Percentiles rank a stretch among this genome's conserved stretches.
phyloP scores from a whole-genome alignment of 2,888 invertebrate species.

The Hydriomena furcata region DNA sequence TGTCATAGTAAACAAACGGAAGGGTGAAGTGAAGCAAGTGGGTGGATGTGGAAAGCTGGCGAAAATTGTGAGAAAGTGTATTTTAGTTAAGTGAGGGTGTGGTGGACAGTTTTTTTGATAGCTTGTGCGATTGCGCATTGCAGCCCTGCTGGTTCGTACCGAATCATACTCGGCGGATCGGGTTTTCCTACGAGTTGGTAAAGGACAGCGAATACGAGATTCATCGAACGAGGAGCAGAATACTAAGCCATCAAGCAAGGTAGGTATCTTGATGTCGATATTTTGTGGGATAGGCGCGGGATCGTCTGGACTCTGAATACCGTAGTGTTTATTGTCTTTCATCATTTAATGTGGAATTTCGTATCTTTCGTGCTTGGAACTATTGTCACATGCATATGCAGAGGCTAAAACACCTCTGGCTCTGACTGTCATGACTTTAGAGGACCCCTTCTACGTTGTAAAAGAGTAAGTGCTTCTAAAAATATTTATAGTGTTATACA shows the following conservation, averaged over 20 bases:
- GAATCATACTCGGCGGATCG: slow-evolving; percentile 49
- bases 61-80: not conserved
- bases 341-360: slow-evolving; percentile 37
- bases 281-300: slow-evolving; percentile 75
- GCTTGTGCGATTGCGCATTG: slow-evolving; percentile 66
- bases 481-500: not conserved
- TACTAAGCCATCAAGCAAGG: too few species aligned
- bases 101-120: slow-evolving; percentile 6
- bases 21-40: too few species aligned
- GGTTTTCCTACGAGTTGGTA: slow-evolving; percentile 58
- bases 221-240: slow-evolving; percentile 58
- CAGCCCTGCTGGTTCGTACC: slow-evolving; percentile 37
- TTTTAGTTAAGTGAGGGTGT: not conserved
- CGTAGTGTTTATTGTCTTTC: slow-evolving; percentile 40
- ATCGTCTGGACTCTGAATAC: slow-evolving; percentile 51
- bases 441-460: slow-evolving; percentile 99
- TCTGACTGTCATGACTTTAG: slow-evolving; percentile 95
- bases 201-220: slow-evolving; percentile 65
- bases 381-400: slow-evolving; percentile 63
- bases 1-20: too few species aligned
- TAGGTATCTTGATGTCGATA: slow-evolving; percentile 71
- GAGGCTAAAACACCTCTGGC: slow-evolving; percentile 50
- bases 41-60: not conserved
- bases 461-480: slow-evolving; percentile 92
- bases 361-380: slow-evolving; percentile 36